Base-by-base conservation (phyloP, 2,888 invertebrate genomes). In the Andricus quercusramuli region DNA sequence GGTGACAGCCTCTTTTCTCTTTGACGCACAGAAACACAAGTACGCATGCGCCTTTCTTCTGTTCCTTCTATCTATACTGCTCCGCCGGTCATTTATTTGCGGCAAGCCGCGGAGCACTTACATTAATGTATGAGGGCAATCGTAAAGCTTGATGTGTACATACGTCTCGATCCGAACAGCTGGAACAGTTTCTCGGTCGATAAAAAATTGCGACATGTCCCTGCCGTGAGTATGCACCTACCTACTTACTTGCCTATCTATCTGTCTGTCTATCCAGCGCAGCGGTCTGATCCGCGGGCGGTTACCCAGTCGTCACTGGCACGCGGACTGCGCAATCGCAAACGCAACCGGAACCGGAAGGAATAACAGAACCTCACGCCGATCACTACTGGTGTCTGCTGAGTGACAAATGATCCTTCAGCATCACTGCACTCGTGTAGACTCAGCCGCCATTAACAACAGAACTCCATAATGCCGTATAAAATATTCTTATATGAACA, bases 111-210 rank as follows among this genome's bases (percentile, higher is more conserved):
- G 80, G 81, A 89, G 86, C 90, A 90, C 89, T 92, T 91, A 90
- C 91, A 91, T 92, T 91, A 91, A 92, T 91, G 91, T 91, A 92
- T 91, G 91, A 92, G 90, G 87, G 90, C 90, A 92, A 91, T 91
- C 91, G 91, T 90, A 90, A 90, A 91, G 89, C 90, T 89, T 89
- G 91, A 92, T 90, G 91, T 91, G 91, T 91, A 91, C 91, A 91
- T 91, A 90, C 90, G 88, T 92, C 91, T 91, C 90, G 90, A 90
- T 91, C 89, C 84, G 84, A 86, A 81, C 81, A 84, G 81, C 83
- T 83, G 82, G 81, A 84, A 81, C 85, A 90, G 91, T 91, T 90
- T 90, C 90, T 90, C 87, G 89, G 78, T 82, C 79, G 83, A 82
- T 84, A 85, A 85, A 84, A 86, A 83, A 78, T 82, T 66, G 82